phyloP scores from a whole-genome alignment of 2,888 invertebrate genomes.

The Siphlonurus alternatus region DNA sequence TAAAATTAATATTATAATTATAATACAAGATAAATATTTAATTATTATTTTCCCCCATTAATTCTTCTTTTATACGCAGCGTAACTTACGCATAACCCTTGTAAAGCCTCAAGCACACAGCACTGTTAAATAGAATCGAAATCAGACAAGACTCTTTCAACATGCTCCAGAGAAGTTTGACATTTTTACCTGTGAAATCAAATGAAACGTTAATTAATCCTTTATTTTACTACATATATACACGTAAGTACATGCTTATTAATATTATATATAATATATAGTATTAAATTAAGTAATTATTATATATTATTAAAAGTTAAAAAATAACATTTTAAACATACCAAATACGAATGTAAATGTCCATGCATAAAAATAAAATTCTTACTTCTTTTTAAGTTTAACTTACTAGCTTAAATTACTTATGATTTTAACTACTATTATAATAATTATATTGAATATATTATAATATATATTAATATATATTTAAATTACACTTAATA shows the following conservation, averaged over 20 bases:
- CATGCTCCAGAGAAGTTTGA: too few relatives aligned
- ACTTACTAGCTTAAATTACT: neutral
- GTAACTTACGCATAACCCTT: too few relatives aligned
- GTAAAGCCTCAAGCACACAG: too few relatives aligned
- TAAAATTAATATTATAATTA: too few relatives aligned
- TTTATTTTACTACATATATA: neutral
- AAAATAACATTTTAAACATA: neutral
- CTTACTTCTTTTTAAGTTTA: neutral
- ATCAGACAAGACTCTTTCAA: too few relatives aligned
- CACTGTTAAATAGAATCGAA: too few relatives aligned
- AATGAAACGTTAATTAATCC: too few relatives aligned
- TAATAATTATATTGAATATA: neutral
- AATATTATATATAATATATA: neutral
- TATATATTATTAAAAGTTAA: neutral
- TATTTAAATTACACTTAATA: neutral
- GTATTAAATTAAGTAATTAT: neutral
- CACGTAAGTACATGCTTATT: neutral
- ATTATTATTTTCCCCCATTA: too few relatives aligned
- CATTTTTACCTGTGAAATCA: too few relatives aligned
- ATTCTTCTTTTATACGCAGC: too few relatives aligned
- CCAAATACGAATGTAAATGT: neutral
- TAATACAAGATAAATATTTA: too few relatives aligned
- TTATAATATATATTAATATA: neutral
- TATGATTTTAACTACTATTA: neutral
- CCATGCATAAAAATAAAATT: neutral